Evolutionary conservation across 1,140 invertebrate species (phyloP), one percentile per base, ranked within the genome.

Genomic region (Venturia canescens): DNA sequence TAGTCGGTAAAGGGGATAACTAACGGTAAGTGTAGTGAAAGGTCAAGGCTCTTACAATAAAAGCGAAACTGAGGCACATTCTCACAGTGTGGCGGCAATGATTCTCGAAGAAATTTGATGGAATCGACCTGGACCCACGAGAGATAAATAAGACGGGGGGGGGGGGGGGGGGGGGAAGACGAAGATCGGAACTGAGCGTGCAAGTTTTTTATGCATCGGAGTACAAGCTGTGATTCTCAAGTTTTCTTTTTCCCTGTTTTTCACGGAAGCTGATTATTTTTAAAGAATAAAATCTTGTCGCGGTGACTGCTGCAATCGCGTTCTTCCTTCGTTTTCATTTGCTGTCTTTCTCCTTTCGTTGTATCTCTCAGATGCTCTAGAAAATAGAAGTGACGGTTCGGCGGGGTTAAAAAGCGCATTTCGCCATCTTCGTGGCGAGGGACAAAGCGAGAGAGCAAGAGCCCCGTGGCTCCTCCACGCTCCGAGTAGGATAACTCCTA

Each of bases 371-470:
- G 29, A 82, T 81, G 86, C 86, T 86, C 86, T 84, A 85, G 86
- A 87, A n/a, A n/a, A 88, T 87, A 88, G 86, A 86, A 86, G 86
- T 88, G 84, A 86, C 70, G 82, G 82, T 80, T n/a, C 67, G 69
- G 83, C 81, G 86, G 83, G 83, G 85, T 86, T 84, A 85, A 85
- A 44, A 44, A n/a, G n/a, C 38, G 13, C 38, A 44, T 44, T 44
- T 44, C 80, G 79, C 83, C 82, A 79, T 77, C 71, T 80, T 75
- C 63, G 53, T 80, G 71, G 84, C 78, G 84, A 50, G 81, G 78
- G 69, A 83, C 83, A 67, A 80, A 38, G 60, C 72, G 71, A 57
- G 79, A 77, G 82, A 83, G 80, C 77, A 77, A 83, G 60, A 79
- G 71, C n/a, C 27, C 29, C 21, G 29, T 53, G 23, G 27, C 63